phyloP scores from a whole-genome alignment of 2,113 vertebrate genomes.

The Calyptommatus sinebrachiatus region DNA sequence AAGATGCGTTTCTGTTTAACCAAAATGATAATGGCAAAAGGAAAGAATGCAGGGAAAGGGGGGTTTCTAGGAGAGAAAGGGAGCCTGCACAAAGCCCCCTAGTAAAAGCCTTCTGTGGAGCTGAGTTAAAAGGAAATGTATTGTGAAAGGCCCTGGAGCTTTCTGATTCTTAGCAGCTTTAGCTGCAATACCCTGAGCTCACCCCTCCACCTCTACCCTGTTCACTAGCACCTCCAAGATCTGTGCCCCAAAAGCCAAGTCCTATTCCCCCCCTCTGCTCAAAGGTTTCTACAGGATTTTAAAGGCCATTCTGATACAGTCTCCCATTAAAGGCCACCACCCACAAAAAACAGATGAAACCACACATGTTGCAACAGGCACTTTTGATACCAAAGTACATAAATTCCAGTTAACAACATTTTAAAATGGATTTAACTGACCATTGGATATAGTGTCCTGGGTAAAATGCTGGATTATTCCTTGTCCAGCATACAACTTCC shows the following conservation, averaged over 20 bases:
- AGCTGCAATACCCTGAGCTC: background rate
- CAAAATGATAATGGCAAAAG: slow-evolving; percentile 75
- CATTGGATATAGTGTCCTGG: background rate
- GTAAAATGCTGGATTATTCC: background rate
- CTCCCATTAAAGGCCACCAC: background rate
- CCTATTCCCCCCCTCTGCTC: rapidly evolving
- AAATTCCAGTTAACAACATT: rapidly evolving
- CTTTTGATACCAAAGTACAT: rapidly evolving
- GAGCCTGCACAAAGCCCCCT: slow-evolving; percentile 68
- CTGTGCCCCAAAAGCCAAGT: background rate
- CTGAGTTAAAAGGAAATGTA: slow-evolving; percentile 53
- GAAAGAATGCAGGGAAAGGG: slow-evolving; percentile 68
- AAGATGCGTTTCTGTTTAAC: slow-evolving; percentile 73
- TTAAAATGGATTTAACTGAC: rapidly evolving
- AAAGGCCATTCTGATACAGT: background rate
- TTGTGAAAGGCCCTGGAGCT: background rate
- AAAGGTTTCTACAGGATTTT: rapidly evolving
- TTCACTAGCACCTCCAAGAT: background rate
- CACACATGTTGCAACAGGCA: rapidly evolving
- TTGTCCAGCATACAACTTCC: slow-evolving; percentile 1
- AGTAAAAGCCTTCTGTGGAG: slow-evolving; percentile 66
- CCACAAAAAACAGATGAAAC: background rate
- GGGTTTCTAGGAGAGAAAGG: slow-evolving; percentile 49
- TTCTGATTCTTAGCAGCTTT: slow-evolving; percentile 19
- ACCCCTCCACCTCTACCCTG: rapidly evolving